phyloP scores from a whole-genome alignment of 2,113 vertebrate species.

The Peucedramus taeniatus region DNA sequence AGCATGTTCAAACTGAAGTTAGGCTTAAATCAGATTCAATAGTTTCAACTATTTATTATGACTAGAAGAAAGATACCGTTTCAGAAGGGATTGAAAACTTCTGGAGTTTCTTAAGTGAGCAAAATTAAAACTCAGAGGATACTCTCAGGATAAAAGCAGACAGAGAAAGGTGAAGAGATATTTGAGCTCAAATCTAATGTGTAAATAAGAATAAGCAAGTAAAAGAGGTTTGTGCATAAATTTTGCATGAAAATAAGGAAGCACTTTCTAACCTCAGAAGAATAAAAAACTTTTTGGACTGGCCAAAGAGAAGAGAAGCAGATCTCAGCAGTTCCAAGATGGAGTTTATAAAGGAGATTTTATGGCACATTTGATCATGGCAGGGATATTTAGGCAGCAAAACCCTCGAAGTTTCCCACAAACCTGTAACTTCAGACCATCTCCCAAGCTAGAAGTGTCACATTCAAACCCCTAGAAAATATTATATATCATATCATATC shows the following conservation, averaged over 20 bases:
- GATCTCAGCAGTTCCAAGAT: background rate
- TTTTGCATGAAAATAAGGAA: background rate
- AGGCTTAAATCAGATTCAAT: background rate
- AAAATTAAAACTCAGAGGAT: background rate
- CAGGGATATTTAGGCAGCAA: background rate
- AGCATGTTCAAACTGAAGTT: background rate
- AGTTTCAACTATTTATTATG: background rate
- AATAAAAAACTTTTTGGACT: background rate
- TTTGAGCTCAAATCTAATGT: background rate
- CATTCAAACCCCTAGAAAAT: background rate
- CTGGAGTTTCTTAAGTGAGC: background rate
- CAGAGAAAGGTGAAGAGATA: background rate
- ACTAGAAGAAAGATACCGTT: background rate
- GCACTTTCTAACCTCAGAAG: background rate
- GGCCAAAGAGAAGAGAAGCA: background rate
- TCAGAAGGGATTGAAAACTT: background rate
- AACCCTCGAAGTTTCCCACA: background rate
- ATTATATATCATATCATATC: too few species aligned
- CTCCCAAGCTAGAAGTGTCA: background rate
- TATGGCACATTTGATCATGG: background rate
- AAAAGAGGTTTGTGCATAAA: background rate
- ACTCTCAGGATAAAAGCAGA: background rate
- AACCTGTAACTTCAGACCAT: background rate
- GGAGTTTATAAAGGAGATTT: background rate
- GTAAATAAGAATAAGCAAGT: background rate